phyloP scores from a whole-genome alignment of 1,140 invertebrate genomes.

The Drosophila burlai region DNA sequence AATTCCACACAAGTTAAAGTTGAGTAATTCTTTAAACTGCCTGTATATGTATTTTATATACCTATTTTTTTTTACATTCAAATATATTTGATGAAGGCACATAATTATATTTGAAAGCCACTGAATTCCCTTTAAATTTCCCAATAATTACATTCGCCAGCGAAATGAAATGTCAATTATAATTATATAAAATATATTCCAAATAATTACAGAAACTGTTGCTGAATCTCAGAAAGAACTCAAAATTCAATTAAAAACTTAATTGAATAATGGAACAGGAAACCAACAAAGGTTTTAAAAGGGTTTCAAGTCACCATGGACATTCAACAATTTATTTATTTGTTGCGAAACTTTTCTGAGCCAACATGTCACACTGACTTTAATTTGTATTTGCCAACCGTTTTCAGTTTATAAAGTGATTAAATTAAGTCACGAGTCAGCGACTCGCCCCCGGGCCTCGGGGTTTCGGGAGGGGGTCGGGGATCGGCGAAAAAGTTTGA shows the following conservation, averaged over 20 bases:
- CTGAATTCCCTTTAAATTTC: background rate
- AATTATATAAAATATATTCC: background rate
- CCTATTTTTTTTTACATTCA: too few relatives aligned
- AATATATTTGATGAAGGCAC: background rate
- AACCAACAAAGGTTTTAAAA: background rate
- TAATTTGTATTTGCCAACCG: background rate
- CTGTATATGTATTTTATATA: background rate
- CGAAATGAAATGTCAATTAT: background rate
- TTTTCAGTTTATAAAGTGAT: constrained; percentile 32
- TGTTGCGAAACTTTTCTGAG: background rate
- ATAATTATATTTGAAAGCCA: background rate
- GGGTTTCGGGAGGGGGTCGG: too few relatives aligned
- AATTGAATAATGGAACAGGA: background rate
- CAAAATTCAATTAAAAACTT: background rate
- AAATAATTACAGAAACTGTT: too few relatives aligned
- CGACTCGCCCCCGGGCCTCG: background rate
- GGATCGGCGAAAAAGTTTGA: constrained; percentile 20
- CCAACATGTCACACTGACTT: constrained; percentile 16
- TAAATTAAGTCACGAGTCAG: constrained; percentile 30
- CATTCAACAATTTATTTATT: background rate
- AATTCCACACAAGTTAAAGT: background rate
- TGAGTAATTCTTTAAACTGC: background rate
- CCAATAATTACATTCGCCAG: background rate
- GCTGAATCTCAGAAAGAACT: too few relatives aligned
- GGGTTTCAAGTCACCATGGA: background rate